Base-by-base conservation (phyloP, 2,888 invertebrate genomes). In the Biston betularia region DNA sequence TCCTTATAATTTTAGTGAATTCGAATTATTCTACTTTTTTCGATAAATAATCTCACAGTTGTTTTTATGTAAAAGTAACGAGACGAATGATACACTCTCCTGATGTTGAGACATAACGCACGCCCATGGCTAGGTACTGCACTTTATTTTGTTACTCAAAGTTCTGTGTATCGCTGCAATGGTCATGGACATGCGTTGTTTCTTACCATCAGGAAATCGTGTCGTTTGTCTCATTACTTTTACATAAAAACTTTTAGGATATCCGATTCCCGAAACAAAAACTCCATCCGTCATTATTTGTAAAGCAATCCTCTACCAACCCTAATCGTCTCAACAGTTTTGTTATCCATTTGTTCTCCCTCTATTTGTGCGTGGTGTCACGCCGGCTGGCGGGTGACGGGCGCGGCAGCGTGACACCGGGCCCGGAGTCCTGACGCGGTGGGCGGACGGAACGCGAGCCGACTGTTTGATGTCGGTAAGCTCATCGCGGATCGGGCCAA, bases 391-490 rank as follows among this genome's bases (percentile, higher is more conserved):
- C 70, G 57, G 55, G 53, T 65, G 77, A 73, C 78, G 77, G 63
- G 15, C 53, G 53, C 40, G 53, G 55, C 70, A 61, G 58, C 67
- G 63, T 64, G 77, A 73, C 78, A 77, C 60, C 64, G 69, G 75
- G 75, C 76, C 53, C 63, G 63, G 7, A 5, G 49, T 33, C 64
- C 62, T 71, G 61, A 66, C 66, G 62, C 75, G 81, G 82, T 84
- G 73, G 84, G 75, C 81, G 81, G 81, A 80, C 80, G 84, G 78
- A 83, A 84, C 70, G 63, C 65, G 82, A 84, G 73, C 67, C 65
- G 68, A 67, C 56, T 62, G 67, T 57, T 65, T 69, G 62, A 71
- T 76, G 73, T 71, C 67, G 70, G 56, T 55, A 64, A 72, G 38
- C 42, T 65, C 64, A 68, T 65, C 62, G 38, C 55, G 69, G 58